These are phyloP conservation scores for Prunella fulvescens DNA, from an alignment of 2,113 vertebrate species.

Conservation along the genomic window DNA sequence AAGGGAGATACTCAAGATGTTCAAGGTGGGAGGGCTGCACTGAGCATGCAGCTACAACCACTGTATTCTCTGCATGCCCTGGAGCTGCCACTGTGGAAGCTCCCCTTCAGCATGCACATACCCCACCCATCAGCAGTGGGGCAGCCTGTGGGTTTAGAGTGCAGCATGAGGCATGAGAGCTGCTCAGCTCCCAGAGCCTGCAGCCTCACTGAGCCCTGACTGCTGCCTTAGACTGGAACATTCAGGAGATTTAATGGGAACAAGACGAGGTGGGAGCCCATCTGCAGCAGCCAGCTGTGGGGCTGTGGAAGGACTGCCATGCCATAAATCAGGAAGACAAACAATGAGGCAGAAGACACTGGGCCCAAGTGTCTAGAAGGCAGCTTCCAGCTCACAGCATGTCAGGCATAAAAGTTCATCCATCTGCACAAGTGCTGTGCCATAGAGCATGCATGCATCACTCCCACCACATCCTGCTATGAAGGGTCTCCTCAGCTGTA, in stretches of 20 bases:
- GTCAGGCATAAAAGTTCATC: not conserved
- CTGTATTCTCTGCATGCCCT: not conserved
- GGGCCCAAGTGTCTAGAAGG: not conserved
- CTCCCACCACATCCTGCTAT: not conserved
- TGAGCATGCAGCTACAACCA: not conserved
- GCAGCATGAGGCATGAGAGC: not conserved
- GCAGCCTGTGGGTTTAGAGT: not conserved
- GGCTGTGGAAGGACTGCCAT: not conserved
- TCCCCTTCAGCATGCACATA: not conserved
- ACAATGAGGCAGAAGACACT: not conserved
- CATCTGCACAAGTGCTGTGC: not conserved
- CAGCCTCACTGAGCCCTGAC: not conserved
- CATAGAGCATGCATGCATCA: not conserved
- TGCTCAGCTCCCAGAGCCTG: not conserved
- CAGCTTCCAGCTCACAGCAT: slow-evolving; percentile 4
- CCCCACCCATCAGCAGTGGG: not conserved
- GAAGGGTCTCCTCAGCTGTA: not conserved
- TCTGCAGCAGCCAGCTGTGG: slow-evolving; percentile 33
- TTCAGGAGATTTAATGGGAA: not conserved
- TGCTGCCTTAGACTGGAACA: not conserved
- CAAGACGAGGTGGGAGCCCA: not conserved
- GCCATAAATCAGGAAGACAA: slow-evolving; percentile 41
- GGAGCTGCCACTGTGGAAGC: not conserved
- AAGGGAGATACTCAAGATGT: not conserved
- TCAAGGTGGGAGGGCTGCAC: not conserved